Percentiles rank a stretch among this genome's conserved stretches.
Evolutionary conservation across 2,797 vertebrate genomes (phyloP).

Genomic region (Tolypeutes matacus): DNA sequence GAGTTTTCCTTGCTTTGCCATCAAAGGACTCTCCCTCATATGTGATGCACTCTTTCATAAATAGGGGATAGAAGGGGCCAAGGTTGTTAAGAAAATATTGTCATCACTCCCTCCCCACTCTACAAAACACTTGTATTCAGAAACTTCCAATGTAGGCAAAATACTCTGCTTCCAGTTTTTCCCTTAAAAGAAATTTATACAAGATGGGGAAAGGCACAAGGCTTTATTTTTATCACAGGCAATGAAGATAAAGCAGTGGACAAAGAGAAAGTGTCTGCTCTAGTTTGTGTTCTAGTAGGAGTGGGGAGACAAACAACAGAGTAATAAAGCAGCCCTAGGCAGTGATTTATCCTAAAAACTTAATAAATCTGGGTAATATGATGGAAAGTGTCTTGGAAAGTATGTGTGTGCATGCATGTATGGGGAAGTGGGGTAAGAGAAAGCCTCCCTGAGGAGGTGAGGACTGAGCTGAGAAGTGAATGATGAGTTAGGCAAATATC

Average conservation of each 20-base stretch:
- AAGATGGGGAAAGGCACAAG: neutral
- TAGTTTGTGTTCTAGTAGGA: neutral
- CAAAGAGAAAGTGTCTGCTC: neutral
- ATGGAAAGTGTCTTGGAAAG: neutral
- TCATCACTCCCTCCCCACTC: neutral
- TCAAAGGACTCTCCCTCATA: neutral
- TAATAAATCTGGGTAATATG: neutral
- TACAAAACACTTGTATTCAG: neutral
- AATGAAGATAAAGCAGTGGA: neutral
- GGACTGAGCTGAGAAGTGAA: neutral
- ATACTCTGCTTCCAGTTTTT: neutral
- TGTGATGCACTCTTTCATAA: neutral
- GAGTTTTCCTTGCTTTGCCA: neutral
- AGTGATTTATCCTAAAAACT: neutral
- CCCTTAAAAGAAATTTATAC: neutral
- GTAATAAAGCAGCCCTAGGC: neutral
- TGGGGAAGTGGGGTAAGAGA: neutral
- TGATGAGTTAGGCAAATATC: neutral
- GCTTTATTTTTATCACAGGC: neutral
- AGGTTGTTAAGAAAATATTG: neutral
- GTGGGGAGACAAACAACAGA: neutral
- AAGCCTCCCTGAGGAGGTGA: neutral
- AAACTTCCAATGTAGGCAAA: neutral
- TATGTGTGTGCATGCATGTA: neutral
- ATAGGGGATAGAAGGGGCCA: neutral